Evolutionary conservation across 2,888 invertebrate species (phyloP).

Genomic region (Spilarctia lutea): DNA sequence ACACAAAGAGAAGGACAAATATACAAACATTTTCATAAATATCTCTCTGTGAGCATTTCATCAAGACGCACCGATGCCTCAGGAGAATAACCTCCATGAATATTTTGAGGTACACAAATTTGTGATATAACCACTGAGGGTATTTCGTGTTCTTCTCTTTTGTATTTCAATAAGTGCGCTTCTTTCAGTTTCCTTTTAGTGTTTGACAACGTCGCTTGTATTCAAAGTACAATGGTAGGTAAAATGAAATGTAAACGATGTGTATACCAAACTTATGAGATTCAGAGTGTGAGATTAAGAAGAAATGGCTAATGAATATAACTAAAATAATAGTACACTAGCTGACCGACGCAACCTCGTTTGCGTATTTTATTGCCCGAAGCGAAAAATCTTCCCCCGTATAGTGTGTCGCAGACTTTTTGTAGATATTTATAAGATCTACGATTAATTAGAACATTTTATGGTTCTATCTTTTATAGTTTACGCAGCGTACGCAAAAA

Average conservation of each 20-base stretch:
- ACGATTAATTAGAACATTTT: no score
- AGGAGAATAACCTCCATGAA: constrained; percentile 74
- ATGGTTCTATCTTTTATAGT: no score
- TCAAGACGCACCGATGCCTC: constrained; percentile 67
- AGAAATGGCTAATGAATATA: neutral
- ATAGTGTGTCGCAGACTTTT: no score
- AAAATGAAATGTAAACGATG: neutral
- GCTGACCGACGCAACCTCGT: no score
- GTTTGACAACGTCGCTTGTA: neutral
- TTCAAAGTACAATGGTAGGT: neutral
- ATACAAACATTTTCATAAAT: constrained; percentile 66
- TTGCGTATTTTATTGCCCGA: no score
- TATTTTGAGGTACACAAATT: constrained; percentile 74
- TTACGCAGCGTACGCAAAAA: no score
- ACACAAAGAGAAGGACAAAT: constrained; percentile 53
- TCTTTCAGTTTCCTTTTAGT: constrained; percentile 17
- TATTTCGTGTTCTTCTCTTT: constrained; percentile 55
- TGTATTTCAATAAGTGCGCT: constrained; percentile 45
- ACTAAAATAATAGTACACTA: neutral
- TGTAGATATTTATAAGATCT: no score
- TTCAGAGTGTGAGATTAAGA: neutral
- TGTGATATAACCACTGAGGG: constrained; percentile 62
- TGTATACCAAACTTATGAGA: neutral
- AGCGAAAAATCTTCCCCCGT: no score
- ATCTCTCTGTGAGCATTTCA: constrained; percentile 70